A percentile compares a stretch with the other conserved stretches of the same genome.
Evolutionary conservation across 2,113 vertebrate genomes (phyloP).

Genomic region (Clarias macrocephalus): DNA sequence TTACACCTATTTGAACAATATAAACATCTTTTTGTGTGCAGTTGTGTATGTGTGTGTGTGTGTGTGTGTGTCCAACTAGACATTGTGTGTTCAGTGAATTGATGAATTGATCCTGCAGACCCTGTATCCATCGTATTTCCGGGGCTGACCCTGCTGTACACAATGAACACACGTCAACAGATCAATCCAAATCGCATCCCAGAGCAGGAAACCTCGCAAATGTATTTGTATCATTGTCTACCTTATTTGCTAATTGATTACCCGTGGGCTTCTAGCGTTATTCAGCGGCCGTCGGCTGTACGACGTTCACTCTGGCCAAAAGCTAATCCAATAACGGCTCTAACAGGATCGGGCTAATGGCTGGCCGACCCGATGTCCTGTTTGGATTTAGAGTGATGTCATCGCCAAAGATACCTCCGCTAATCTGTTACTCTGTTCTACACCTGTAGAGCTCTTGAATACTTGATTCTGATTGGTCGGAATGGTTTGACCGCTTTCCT

Average conservation of each 20-base stretch:
- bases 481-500: background rate
- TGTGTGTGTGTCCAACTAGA: background rate
- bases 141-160: background rate
- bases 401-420: background rate
- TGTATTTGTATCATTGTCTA: constrained; percentile 30
- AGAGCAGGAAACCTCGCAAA: background rate
- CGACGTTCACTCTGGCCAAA: constrained; percentile 11
- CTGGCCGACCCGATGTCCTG: background rate
- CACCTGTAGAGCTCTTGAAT: background rate
- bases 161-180: constrained; percentile 18
- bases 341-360: background rate
- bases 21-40: background rate
- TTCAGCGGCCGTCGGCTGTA: background rate
- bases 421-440: background rate
- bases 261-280: background rate
- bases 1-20: background rate
- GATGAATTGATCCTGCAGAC: background rate
- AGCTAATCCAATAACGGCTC: constrained; percentile 37
- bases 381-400: background rate
- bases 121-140: background rate
- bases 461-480: background rate
- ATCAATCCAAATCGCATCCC: constrained; percentile 14
- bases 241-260: constrained; percentile 50
- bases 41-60: background rate
- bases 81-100: background rate